Base-by-base conservation (phyloP, 2,888 invertebrate genomes). In the Hyalella azteca region DNA sequence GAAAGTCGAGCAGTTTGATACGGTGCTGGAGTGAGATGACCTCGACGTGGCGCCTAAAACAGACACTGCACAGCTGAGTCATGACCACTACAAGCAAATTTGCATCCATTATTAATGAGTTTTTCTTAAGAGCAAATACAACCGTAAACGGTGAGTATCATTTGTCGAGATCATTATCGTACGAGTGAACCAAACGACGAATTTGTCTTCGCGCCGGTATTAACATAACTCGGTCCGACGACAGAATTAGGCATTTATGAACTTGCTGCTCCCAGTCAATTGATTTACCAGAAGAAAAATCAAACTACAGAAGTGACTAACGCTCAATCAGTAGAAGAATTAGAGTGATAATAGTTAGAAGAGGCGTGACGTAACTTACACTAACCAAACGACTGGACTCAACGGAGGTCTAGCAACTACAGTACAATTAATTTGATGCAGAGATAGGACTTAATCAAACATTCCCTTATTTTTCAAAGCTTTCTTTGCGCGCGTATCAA, bases 71-170 rank as follows among this genome's bases (percentile, higher is more conserved):
- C 66, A 66, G 66, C 66, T 66, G 36, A 66, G 66, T 66, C 66
- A 66, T 66, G 66, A 66, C 66, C 66, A 66, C 66, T 36, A 66
- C 66, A 66, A 66, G 66, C 66, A 66, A 66, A 36, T 66, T 66
- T 66, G 66, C 66, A 66, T 66, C 66, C 66, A 66, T 66, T n/a
- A n/a, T n/a, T 36, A 66, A 36, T 66, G 66, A 66, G 66, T 66
- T 66, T 66, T 66, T 66, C 66, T 66, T 66, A 66, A 32, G 66
- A 66, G 66, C 66, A 66, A 66, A 66, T 66, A 66, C 66, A 66
- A 66, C 66, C 66, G 66, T 29, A 66, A 22, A 36, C 36, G 66
- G 66, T 66, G 66, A 66, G 66, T 66, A 66, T 66, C 36, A 66
- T 66, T 36, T 66, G 66, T 66, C 54, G 66, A 66, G 66, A 36